Conservation (phyloP, 2,888 invertebrate species). For the Andrena bucephala region DNA sequence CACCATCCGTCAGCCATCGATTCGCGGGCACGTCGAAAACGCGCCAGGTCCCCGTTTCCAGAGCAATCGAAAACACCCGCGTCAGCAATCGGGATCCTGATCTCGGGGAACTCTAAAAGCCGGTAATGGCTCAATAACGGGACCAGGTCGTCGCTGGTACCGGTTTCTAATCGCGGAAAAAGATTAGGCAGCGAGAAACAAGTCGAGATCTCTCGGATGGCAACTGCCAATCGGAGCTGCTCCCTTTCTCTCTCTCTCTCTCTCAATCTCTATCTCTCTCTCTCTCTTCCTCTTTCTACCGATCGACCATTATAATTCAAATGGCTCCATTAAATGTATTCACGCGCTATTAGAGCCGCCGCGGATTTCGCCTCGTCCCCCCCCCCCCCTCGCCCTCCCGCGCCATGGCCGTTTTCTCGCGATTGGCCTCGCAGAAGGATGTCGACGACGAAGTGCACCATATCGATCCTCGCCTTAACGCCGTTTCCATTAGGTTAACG, state of each 20-base stretch:
- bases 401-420: constrained; percentile 55
- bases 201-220: constrained; percentile 48
- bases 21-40: constrained; percentile 1
- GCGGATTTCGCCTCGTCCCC: constrained; percentile 52
- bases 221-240: constrained; percentile 62
- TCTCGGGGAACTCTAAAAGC: constrained; percentile 40
- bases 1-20: background rate
- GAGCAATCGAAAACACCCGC: constrained; percentile 23
- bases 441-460: constrained; percentile 66
- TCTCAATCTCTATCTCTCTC: background rate
- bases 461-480: constrained; percentile 70
- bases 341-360: constrained; percentile 68
- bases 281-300: constrained; percentile 1
- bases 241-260: background rate
- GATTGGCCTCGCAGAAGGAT: constrained; percentile 58
- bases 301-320: constrained; percentile 74
- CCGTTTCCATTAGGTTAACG: constrained; percentile 75
- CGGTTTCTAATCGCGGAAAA: constrained; percentile 67
- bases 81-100: constrained; percentile 9
- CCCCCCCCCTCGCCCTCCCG: background rate
- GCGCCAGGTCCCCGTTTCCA: background rate
- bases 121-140: constrained; percentile 60
- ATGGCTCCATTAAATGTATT: constrained; percentile 73
- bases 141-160: constrained; percentile 41
- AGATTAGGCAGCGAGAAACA: constrained; percentile 63